Conservation (phyloP, 2,797 vertebrate genomes). For the Prionace glauca region DNA sequence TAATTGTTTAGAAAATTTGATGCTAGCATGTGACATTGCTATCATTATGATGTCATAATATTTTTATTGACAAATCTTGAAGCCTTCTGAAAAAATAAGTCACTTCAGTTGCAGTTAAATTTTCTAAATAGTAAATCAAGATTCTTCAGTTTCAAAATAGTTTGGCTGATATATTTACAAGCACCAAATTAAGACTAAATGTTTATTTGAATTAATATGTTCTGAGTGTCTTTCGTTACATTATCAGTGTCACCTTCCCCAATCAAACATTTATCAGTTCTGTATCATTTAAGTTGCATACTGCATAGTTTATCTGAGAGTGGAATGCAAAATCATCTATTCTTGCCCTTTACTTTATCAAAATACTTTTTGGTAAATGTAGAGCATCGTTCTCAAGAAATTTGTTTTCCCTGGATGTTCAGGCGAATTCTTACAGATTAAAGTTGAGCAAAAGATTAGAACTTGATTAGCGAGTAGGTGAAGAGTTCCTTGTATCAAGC, state of each 20-base stretch:
- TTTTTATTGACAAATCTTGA: not conserved
- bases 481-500: not conserved
- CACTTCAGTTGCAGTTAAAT: not conserved
- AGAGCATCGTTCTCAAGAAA: not conserved
- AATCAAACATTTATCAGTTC: not conserved
- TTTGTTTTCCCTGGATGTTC: not conserved
- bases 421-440: not conserved
- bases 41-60: conserved; percentile 22
- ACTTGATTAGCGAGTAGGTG: not conserved
- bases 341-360: not conserved
- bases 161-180: not conserved
- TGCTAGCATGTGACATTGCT: not conserved
- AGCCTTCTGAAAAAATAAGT: not conserved
- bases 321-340: not conserved
- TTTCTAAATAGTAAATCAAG: no score
- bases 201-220: not conserved
- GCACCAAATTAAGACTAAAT: not conserved
- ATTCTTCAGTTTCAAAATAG: not conserved
- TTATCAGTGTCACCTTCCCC: not conserved
- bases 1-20: not conserved
- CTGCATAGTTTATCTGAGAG: not conserved
- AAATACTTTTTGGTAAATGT: not conserved
- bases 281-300: not conserved
- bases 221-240: not conserved
- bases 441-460: not conserved